Base-by-base conservation (phyloP, 1,140 invertebrate genomes). In the Asobara japonica region DNA sequence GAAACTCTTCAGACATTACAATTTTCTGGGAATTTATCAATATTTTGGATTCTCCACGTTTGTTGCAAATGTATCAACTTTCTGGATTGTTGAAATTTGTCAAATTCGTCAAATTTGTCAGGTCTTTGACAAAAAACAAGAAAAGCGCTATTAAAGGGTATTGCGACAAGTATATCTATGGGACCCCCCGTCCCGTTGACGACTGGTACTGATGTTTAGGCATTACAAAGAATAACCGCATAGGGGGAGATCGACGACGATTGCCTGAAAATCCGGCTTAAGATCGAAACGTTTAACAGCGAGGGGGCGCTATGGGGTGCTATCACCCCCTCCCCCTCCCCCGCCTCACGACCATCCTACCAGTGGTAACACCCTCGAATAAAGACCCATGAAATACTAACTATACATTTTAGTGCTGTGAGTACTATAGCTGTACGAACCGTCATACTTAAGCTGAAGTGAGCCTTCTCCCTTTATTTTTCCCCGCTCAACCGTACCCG, bases 321-420 rank as follows among this genome's bases (percentile, higher is more conserved):
- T 65, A 80, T 56, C 51, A 27, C 22, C 25, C 25, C 22, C 25
- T 22, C 18, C 22, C 41, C 51, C 22, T 13, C 77, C 79, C 78
- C 76, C 76, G 73, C 72, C 13, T 5, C 33, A 6, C 13, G 66
- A 72, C 73, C 75, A 69, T 56, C 22, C 22, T 25, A 56, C 51
- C 51, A 72, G 56, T 69, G 72, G 76, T 74, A 78, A 81, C 80
- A 81, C 80, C 78, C 78, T 76, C 77, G 73, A 77, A 82, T 82
- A 80, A 83, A 83, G 76, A 79, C 75, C 80, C 78, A 78, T 80
- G 78, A 83, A 80, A 82, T 74, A 77, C 73, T 74, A 82, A 83
- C 78, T 82, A 79, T 77, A 77, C 76, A 69, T 77, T 74, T 77
- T 78, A 73, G 69, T 75, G 76, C 62, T 69, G 68, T 25, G 51